Base-by-base conservation (phyloP, 1,140 invertebrate genomes). In the Dreissena rostriformis region DNA sequence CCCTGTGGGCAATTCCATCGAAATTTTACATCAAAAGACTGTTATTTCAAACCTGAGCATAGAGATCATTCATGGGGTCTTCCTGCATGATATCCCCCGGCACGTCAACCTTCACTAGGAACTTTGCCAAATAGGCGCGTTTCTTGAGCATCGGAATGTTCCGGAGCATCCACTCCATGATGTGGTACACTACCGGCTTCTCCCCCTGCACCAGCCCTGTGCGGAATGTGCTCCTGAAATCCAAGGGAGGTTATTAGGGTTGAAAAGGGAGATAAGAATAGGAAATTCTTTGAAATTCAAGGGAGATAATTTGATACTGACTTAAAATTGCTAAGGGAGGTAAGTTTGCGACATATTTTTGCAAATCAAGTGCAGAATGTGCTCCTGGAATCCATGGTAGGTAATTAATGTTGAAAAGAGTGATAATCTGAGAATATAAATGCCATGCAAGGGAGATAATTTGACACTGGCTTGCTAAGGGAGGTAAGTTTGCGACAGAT, bases 71-170 rank as follows among this genome's bases (percentile, higher is more conserved):
- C 66, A 97, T 95, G 81, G 96, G 96, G 53, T 95, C 95, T 89
- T 97, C 97, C n/a, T 95, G 95, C 79, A 96, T 94, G 75, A 97
- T 96, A 85, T 98, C 97, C 5, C 95, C 93, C n/a, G 97, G 97
- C 74, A 98, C 95, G 78, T 97, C 97, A 10, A 97, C 94, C 93
- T 96, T 96, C 4, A 96, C 95, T 17, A 97, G 93, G 92, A 95
- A 97, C 78, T 95, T 94, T 4, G 96, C 96, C 63, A 98, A 94
- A 93, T 98, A 98, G 0, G 96, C 96, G 81, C 97, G 95, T 90
- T 97, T 97, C 89, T 96, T 96, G 5, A 97, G 95, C 83, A 97
- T 95, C 22, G 96, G 95, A 61, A 96, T 94, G 75, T 96, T 95
- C 22, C 95, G 94, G 12, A 98, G 93, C 10, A 97, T 94, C 97